Evolutionary conservation across 2,888 invertebrate genomes (phyloP).

Genomic region (Nomada flava): DNA sequence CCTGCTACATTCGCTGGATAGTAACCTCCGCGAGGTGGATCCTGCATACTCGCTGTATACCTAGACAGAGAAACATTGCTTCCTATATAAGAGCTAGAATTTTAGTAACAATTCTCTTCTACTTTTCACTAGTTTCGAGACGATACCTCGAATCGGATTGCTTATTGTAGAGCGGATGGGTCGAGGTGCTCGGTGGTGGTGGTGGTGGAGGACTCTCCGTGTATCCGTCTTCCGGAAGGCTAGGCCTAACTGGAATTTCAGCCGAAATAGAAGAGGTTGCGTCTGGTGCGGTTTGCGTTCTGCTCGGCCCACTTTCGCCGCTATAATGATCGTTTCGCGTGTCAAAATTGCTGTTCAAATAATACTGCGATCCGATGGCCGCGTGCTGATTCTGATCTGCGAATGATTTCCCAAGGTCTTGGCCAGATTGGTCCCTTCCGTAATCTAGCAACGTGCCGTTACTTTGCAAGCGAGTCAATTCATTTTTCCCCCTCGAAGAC

Average conservation of each 20-base stretch:
- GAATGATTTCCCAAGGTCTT: constrained; percentile 56
- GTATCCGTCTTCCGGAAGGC: constrained; percentile 82
- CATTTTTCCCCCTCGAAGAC: constrained; percentile 72
- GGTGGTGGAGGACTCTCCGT: constrained; percentile 85
- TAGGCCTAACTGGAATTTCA: constrained; percentile 79
- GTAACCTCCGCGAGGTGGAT: constrained; percentile 91
- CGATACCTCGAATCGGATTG: constrained; percentile 79
- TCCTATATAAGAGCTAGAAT: not conserved
- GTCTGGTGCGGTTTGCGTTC: constrained; percentile 72
- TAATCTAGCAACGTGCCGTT: constrained; percentile 46
- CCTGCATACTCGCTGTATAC: constrained; percentile 90
- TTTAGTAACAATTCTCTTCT: not conserved
- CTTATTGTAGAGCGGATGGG: constrained; percentile 88
- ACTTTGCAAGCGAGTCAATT: constrained; percentile 59
- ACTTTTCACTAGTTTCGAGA: too few relatives aligned
- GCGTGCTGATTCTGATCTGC: constrained; percentile 71
- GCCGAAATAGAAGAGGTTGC: constrained; percentile 65
- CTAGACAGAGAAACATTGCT: constrained; percentile 63
- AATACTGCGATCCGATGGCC: constrained; percentile 67
- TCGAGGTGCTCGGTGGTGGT: constrained; percentile 89
- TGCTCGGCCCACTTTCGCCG: constrained; percentile 63
- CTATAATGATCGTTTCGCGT: constrained; percentile 73
- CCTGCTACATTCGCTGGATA: constrained; percentile 85
- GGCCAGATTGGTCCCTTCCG: constrained; percentile 45
- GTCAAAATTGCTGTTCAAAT: constrained; percentile 72